A percentile compares a stretch with the other conserved stretches of the same genome.
These are phyloP conservation scores for Drosophila orosa DNA, from an alignment of 1,140 invertebrate genomes.

Conservation along the genomic window DNA sequence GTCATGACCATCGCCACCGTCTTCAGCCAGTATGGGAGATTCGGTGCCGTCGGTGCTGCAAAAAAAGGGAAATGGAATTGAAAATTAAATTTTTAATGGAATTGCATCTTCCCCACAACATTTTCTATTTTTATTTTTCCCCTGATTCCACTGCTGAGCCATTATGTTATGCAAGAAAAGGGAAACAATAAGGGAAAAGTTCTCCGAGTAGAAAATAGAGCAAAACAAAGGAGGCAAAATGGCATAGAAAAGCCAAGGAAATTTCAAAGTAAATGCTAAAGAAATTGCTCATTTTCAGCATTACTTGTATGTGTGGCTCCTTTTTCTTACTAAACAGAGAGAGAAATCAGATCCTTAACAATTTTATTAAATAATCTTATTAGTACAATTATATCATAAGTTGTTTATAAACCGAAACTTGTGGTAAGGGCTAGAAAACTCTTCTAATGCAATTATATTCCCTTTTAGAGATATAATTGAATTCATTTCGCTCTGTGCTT, in stretches of 20 bases:
- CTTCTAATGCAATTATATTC: not conserved
- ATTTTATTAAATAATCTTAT: not conserved
- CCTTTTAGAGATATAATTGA: not conserved
- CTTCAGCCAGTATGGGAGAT: constrained; percentile 89
- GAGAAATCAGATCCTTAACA: not conserved
- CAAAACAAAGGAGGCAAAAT: constrained; percentile 18
- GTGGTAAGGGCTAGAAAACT: not conserved
- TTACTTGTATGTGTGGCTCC: constrained; percentile 14
- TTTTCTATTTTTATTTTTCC: constrained; percentile 1
- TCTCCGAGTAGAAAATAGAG: constrained; percentile 20
- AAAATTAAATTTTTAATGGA: constrained; percentile 37
- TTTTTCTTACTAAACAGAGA: not conserved
- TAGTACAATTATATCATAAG: not conserved
- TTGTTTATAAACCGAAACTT: not conserved
- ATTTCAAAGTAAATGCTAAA: constrained; percentile 63
- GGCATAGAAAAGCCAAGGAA: constrained; percentile 49
- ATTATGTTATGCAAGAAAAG: constrained; percentile 57
- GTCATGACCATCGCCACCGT: constrained; percentile 87
- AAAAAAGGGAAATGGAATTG: constrained; percentile 37
- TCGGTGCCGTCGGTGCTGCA: constrained; percentile 89
- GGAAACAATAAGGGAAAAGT: constrained; percentile 63
- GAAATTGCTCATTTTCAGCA: constrained; percentile 69
- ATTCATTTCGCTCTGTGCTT: constrained; percentile 2
- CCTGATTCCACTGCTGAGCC: not conserved
- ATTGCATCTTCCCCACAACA: constrained; percentile 8